Evolutionary conservation across 1,140 invertebrate species (phyloP), one percentile per base, ranked within the genome.

Genomic region (Sweltsa coloradensis): DNA sequence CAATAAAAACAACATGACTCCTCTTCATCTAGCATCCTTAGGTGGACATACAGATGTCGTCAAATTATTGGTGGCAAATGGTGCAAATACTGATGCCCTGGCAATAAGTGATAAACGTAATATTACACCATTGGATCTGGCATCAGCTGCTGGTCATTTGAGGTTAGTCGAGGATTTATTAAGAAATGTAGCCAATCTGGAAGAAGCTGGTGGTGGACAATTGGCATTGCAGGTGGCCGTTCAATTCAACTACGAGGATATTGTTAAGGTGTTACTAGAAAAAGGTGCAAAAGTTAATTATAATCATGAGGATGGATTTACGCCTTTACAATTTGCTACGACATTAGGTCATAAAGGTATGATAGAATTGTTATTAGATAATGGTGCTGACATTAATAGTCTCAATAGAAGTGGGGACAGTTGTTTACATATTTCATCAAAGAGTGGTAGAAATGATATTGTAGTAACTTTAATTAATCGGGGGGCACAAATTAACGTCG

Each of bases 1-100:
- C 16, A 90, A 90, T 67, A 71, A 75, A 46, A 72, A 72, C 54
- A 83, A 82, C 1, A 84, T 89, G 51, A 89, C 82, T 16, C 71
- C 85, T 1, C 60, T 91, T 9, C 84, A 89, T 67, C 31, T 56
- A 24, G 58, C 58, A 34, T 49, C 31, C 18, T 7, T 41, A 41
- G 34, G 39, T 1, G 34, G 50, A 39, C 34, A 51, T 25, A 26
- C 29, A 11, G 29, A 11, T n/a, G 29, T 31, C 9, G 29, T 31
- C 9, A n/a, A 11, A 11, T n/a, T 31, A 40, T 49, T 72, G 41
- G 56, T 74, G 52, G 63, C 60, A 44, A 60, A 60, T 23, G 60
- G 60, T 11, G 49, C 56, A 21, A 56, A 51, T 16, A 58, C 67
- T 65, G 48, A 64, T 61, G 45, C 57, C n/a, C n/a, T n/a, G n/a